Conservation (phyloP, 2,888 invertebrate genomes). For the Nycteola revayana region DNA sequence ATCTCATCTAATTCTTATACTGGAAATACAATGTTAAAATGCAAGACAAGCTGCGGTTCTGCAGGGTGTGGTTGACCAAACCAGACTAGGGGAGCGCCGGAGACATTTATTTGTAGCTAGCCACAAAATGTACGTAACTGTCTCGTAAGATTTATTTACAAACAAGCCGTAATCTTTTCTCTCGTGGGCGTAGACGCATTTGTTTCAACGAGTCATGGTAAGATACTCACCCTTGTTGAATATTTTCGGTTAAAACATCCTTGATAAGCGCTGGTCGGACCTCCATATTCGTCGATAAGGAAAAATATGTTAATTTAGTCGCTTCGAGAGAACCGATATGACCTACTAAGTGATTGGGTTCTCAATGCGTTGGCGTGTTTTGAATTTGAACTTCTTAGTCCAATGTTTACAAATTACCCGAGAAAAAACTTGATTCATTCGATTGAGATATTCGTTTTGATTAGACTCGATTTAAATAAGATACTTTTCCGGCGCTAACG, state of each 20-base stretch:
- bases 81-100: conserved; percentile 50
- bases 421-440: conserved; percentile 45
- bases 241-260: conserved; percentile 70
- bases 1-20: too few species aligned
- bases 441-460: conserved; percentile 59
- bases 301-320: conserved; percentile 79
- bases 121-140: conserved; percentile 70
- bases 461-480: conserved; percentile 48
- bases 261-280: conserved; percentile 69
- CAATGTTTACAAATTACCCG: conserved; percentile 76
- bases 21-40: conserved; percentile 24
- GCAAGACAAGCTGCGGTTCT: conserved; percentile 34
- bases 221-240: conserved; percentile 62
- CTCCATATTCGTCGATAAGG: conserved; percentile 73
- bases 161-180: conserved; percentile 74
- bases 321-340: conserved; percentile 68
- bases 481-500: too few species aligned
- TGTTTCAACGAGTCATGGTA: conserved; percentile 56
- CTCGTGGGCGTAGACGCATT: conserved; percentile 73
- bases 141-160: conserved; percentile 73
- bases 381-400: conserved; percentile 64
- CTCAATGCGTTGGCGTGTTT: conserved; percentile 66
- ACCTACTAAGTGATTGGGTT: conserved; percentile 81
- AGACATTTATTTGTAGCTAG: conserved; percentile 67
- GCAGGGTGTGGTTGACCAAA: conserved; percentile 47